These are phyloP conservation scores for Alviniconcha marisindica DNA, from an alignment of 1,140 invertebrate species.

Conservation along the genomic window DNA sequence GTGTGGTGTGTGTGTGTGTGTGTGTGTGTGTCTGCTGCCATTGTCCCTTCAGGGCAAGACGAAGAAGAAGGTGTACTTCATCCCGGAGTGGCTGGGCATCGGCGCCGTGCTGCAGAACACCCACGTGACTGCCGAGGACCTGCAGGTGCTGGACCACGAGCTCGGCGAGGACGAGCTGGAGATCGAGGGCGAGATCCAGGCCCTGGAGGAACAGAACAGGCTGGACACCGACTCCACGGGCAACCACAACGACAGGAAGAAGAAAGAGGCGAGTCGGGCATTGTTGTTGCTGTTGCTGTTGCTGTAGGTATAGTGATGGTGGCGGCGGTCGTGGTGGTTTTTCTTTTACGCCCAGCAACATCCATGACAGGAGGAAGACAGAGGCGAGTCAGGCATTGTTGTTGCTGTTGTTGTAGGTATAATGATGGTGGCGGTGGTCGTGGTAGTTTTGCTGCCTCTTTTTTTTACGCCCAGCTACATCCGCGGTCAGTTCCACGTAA, in stretches of 20 bases:
- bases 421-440: too few species aligned
- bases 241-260: conserved; percentile 43
- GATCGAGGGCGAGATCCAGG: conserved; percentile 13
- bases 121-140: conserved; percentile 18
- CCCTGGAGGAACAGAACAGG: conserved; percentile 42
- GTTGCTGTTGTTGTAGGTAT: too few species aligned
- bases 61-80: conserved; percentile 18
- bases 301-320: too few species aligned
- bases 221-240: conserved; percentile 30
- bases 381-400: conserved; percentile 41
- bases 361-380: conserved; percentile 44
- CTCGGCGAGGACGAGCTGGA: conserved; percentile 18
- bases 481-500: too few species aligned
- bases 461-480: too few species aligned
- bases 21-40: too few species aligned
- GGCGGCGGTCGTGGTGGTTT: too few species aligned
- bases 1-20: background rate
- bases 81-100: conserved; percentile 38
- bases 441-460: too few species aligned
- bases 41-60: conserved; percentile 15
- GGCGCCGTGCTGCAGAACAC: conserved; percentile 34
- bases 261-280: conserved; percentile 39
- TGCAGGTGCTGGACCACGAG: conserved; percentile 15
- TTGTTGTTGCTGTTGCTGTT: too few species aligned
- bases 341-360: too few species aligned